phyloP scores from a whole-genome alignment of 2,113 vertebrate genomes.

The Acanthisitta chloris region DNA sequence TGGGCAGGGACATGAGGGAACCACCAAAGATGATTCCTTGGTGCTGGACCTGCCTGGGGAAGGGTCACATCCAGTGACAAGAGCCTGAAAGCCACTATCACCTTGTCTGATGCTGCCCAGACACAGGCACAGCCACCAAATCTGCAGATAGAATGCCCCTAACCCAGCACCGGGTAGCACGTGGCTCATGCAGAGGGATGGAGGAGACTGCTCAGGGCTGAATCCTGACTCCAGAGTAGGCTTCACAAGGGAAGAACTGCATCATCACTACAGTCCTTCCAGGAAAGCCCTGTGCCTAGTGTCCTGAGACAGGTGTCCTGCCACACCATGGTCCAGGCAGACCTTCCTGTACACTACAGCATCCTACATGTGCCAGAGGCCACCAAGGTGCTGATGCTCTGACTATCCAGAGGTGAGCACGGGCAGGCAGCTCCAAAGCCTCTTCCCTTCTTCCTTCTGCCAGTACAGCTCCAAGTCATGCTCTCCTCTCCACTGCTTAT shows the following conservation, averaged over 20 bases:
- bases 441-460: background rate
- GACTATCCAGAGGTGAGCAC: fast-evolving
- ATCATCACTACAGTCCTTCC: background rate
- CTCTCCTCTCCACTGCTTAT: background rate
- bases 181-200: fast-evolving
- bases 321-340: background rate
- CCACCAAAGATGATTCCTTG: background rate
- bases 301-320: background rate
- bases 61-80: background rate
- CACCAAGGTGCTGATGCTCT: background rate
- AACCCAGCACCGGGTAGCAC: fast-evolving
- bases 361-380: fast-evolving
- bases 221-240: background rate
- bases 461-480: background rate
- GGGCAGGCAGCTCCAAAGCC: background rate
- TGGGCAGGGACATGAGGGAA: background rate
- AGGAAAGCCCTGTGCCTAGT: background rate
- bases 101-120: fast-evolving
- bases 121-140: background rate
- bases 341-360: background rate
- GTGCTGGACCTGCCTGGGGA: background rate
- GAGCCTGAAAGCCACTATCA: background rate
- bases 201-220: fast-evolving
- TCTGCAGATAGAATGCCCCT: background rate
- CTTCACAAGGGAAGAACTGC: background rate